Evolutionary conservation across 1,140 invertebrate genomes (phyloP), one percentile per base, ranked within the genome.

Genomic region (Parapsyche elsis): DNA sequence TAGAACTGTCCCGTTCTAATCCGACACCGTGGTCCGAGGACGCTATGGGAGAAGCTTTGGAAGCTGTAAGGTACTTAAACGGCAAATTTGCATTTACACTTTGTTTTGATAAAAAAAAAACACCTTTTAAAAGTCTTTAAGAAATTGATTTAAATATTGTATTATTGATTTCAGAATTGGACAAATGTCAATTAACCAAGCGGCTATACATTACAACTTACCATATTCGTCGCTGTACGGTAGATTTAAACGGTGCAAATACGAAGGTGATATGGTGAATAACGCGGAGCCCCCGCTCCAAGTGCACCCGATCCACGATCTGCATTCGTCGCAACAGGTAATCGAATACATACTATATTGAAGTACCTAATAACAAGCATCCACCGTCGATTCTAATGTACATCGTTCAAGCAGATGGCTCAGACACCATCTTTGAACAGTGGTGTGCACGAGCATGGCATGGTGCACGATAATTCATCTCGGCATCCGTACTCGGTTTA

Each of bases 151-250:
- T 4, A 38, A 38, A 38, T 4, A 4, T 4, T 38, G 30, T 30
- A 76, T 57, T 78, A 82, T 71, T 83, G 61, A 81, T 86, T 89
- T n/a, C 86, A 95, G 95, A 84, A 90, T 95, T 81, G 95, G 95
- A 21, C 95, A 96, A 84, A 96, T 97, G 95, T 96, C 94, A 81
- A 96, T 97, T 84, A 97, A 96, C 88, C 95, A 96, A 88, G 95
- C 95, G 70, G 95, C 95, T n/a, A 96, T 96, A 82, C 95, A 96
- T 85, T 96, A 93, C 86, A 96, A 96, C 88, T 88, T 97, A 84
- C 95, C 95, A 24, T 97, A 97, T 86, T 96, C 95, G 24, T 96
- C 95, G 14, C 87, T 97, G 12, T 97, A 96, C 85, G 95, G 95
- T 0, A 91, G 95, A 49, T 96, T 96, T 87, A 96, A 96, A 86